Conservation (phyloP, 2,888 invertebrate species). For the Ashinkailepas kermadecensis region DNA sequence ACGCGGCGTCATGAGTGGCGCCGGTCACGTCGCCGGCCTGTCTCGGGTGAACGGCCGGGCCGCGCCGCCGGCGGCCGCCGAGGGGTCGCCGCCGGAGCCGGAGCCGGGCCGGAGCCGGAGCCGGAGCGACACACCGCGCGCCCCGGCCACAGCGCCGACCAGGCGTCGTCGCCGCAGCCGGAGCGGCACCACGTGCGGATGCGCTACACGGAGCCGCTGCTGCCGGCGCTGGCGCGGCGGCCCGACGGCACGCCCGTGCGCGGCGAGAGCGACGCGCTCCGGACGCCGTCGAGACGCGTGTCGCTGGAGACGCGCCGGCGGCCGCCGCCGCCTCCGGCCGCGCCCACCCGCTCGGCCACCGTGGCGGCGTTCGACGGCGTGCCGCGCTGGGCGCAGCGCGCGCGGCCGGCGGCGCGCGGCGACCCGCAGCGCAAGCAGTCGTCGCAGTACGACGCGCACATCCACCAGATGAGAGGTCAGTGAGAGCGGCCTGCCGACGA, state of each 20-base stretch:
- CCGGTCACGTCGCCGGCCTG: no score
- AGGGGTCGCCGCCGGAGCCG: neutral
- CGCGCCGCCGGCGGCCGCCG: neutral
- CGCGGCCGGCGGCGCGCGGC: neutral
- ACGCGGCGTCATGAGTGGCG: no score
- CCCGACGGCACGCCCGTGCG: slow-evolving; percentile 11
- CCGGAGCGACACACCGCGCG: no score
- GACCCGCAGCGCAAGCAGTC: neutral
- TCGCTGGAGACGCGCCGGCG: neutral
- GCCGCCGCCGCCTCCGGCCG: no score
- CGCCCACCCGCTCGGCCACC: neutral
- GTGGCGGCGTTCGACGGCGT: neutral
- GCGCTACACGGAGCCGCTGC: neutral
- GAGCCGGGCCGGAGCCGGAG: no score
- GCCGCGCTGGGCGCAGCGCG: neutral
- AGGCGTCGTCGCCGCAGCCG: neutral
- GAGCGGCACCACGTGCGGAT: neutral
- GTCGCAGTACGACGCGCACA: neutral
- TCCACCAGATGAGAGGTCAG: slow-evolving; percentile 4
- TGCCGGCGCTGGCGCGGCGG: slow-evolving; percentile 5
- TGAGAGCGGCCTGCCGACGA: no score
- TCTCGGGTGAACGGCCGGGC: no score
- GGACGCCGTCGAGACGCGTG: neutral
- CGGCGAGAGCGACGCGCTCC: neutral
- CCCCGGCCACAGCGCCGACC: neutral